Base-by-base conservation (phyloP, 2,113 vertebrate species). In the Pungitius pungitius region DNA sequence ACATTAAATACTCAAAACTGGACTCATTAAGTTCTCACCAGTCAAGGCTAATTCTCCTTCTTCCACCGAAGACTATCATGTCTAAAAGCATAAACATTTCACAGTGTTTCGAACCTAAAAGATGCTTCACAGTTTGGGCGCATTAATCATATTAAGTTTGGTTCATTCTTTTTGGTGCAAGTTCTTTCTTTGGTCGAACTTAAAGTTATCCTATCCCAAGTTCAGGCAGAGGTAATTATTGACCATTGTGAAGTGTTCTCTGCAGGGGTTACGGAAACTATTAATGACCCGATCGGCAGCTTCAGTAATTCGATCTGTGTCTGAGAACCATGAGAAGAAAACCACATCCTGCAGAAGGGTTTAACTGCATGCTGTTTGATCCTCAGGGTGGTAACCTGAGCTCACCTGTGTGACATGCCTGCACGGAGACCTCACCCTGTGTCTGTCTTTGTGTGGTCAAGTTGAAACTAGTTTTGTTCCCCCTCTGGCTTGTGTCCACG, bases 311-410 rank as follows among this genome's bases (percentile, higher is more conserved):
- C 24, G 12, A 10, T n/a, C 13, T 62, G 49, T 61, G 24, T 12
- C 3, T 9, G 30, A 68, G 61, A 78, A 27, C 43, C 65, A 24
- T 12, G 18, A 40, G 58, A 60, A 54, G 54, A 5, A 40, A 77
- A 65, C n/a, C 10, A 35, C 68, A 61, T 67, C 45, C 37, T 35
- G 57, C 73, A 71, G 58, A 66, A 63, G 33, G 65, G 45, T 76
- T 58, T 68, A 51, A 20, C 73, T 62, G 61, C 64, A 70, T 14
- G 15, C 26, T 11, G 58, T 49, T 12, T 55, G 59, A 78, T 75
- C 86, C 73, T 73, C 35, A 6, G 76, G 77, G 79, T 51, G 27
- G 85, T 74, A 90, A 90, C 61, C 73, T 63, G 85, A 89, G 69
- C 60, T 81, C 79, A 47, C 69, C 73, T 82, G 72, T 58, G 74